Evolutionary conservation across 2,888 invertebrate species (phyloP).

Genomic region (Petrolisthes cinctipes): DNA sequence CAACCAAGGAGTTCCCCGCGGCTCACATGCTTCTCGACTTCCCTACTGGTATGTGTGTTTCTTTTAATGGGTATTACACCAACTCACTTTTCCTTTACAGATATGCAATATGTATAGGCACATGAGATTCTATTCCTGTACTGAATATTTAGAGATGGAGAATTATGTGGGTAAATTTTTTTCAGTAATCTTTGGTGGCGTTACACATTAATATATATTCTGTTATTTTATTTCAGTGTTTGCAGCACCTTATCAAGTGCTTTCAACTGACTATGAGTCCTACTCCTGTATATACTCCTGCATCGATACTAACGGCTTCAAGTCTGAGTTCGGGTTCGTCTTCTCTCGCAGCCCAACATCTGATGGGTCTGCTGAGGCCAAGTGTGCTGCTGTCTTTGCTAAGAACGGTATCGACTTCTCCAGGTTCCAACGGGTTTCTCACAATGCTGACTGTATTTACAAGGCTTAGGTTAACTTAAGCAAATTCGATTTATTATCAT

Average conservation of each 20-base stretch:
- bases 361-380: constrained; percentile 15
- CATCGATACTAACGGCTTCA: constrained; percentile 26
- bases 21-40: constrained; percentile 42
- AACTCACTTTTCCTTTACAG: no score
- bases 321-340: constrained; percentile 44
- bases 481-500: no score
- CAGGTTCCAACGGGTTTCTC: constrained; percentile 12
- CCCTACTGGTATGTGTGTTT: constrained; percentile 15
- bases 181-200: no score
- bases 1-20: constrained; percentile 30
- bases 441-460: constrained; percentile 36
- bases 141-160: neutral
- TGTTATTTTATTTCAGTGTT: constrained; percentile 19
- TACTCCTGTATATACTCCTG: constrained; percentile 47
- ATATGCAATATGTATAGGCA: no score
- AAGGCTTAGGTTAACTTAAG: constrained; percentile 4
- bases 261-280: constrained; percentile 39
- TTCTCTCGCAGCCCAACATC: constrained; percentile 31
- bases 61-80: neutral
- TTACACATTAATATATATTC: neutral
- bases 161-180: neutral
- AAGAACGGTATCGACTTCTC: constrained; percentile 35
- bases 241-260: constrained; percentile 24
- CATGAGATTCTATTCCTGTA: no score
- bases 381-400: constrained; percentile 26